A percentile compares a stretch with the other conserved stretches of the same genome.
These are phyloP conservation scores for Vidua chalybeata DNA, from an alignment of 2,113 vertebrate species.

Conservation along the genomic window DNA sequence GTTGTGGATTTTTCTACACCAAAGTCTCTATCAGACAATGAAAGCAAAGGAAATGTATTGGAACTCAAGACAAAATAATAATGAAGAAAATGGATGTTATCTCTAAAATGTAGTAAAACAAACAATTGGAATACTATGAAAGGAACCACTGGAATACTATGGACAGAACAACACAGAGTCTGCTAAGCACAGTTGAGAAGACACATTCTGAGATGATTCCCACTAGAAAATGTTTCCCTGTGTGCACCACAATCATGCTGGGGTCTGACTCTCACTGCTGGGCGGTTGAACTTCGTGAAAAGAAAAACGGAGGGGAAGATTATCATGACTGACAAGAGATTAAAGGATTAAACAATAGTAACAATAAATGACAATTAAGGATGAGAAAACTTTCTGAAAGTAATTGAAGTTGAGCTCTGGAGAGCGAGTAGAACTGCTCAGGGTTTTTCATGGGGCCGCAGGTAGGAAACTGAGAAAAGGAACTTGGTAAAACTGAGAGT, in stretches of 20 bases:
- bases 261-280: background rate
- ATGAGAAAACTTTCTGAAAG: background rate
- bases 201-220: background rate
- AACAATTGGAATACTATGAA: background rate
- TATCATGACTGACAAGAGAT: background rate
- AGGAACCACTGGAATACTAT: background rate
- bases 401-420: background rate
- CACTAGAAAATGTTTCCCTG: background rate
- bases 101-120: background rate
- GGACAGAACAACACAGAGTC: background rate
- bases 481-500: background rate
- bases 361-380: conserved; percentile 9
- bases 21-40: background rate
- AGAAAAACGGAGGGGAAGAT: background rate
- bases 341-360: conserved; percentile 22
- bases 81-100: background rate
- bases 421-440: background rate
- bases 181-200: background rate
- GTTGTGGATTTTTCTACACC: background rate
- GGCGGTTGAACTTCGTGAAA: background rate
- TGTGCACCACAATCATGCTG: background rate
- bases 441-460: background rate
- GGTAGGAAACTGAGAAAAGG: background rate
- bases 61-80: background rate
- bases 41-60: background rate